Evolutionary conservation across 1,140 invertebrate species (phyloP).

Genomic region (Lysiphlebus fabarum): DNA sequence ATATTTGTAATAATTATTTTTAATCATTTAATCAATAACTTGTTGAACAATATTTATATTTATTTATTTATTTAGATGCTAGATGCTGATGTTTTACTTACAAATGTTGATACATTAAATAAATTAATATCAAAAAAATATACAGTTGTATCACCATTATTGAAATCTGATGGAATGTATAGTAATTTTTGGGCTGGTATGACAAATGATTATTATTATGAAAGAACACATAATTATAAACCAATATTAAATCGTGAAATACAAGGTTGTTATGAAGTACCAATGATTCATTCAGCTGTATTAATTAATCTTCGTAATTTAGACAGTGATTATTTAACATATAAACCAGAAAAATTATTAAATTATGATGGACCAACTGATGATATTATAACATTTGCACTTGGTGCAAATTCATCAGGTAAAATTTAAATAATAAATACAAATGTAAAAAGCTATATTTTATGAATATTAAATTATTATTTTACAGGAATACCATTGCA

Average conservation of each 20-base stretch:
- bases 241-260: slow-evolving; percentile 73
- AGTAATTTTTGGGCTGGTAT: slow-evolving; percentile 97
- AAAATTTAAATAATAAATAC: slow-evolving; percentile 26
- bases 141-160: slow-evolving; percentile 75
- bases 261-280: slow-evolving; percentile 77
- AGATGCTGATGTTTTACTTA: slow-evolving; percentile 85
- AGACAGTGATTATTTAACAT: slow-evolving; percentile 70
- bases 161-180: slow-evolving; percentile 82
- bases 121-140: slow-evolving; percentile 66
- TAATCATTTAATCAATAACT: slow-evolving; percentile 1
- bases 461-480: slow-evolving; percentile 18
- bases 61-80: slow-evolving; percentile 70
- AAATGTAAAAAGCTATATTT: slow-evolving; percentile 3
- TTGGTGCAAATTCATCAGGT: slow-evolving; percentile 74
- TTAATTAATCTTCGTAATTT: slow-evolving; percentile 72
- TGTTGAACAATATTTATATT: slow-evolving; percentile 15
- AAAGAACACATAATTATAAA: slow-evolving; percentile 81
- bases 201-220: slow-evolving; percentile 84
- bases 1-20: slow-evolving; percentile 63
- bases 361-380: slow-evolving; percentile 77
- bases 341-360: slow-evolving; percentile 63
- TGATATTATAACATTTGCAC: slow-evolving; percentile 93
- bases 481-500: slow-evolving; percentile 66
- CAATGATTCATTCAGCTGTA: slow-evolving; percentile 90
- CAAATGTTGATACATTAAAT: slow-evolving; percentile 67